phyloP scores from a whole-genome alignment of 2,888 invertebrate species.

The Cerastis leucographa region DNA sequence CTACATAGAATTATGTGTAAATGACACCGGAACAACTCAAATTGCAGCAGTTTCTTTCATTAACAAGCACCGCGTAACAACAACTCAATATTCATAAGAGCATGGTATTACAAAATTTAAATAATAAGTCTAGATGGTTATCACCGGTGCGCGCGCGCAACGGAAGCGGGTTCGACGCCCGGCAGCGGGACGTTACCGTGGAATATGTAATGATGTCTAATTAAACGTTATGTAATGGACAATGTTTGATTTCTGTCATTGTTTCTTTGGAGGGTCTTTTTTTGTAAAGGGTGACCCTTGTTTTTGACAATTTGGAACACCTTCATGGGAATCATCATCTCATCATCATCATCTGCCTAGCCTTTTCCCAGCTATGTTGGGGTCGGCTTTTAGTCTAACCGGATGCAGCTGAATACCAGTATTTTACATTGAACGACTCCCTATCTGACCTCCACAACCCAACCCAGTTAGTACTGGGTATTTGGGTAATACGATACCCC shows the following conservation, averaged over 20 bases:
- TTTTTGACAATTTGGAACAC: neutral
- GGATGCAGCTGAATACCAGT: no score
- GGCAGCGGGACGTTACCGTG: conserved; percentile 80
- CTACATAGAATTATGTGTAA: conserved; percentile 18
- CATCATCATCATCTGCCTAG: no score
- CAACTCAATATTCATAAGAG: conserved; percentile 54
- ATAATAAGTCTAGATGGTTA: conserved; percentile 73
- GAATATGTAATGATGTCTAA: conserved; percentile 80
- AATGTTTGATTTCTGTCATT: conserved; percentile 57
- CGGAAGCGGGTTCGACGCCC: conserved; percentile 87
- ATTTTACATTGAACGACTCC: no score
- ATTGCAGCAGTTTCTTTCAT: conserved; percentile 27
- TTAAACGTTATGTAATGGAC: conserved; percentile 71
- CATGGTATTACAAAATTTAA: conserved; percentile 63
- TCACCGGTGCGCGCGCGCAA: conserved; percentile 69
- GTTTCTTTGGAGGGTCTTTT: neutral
- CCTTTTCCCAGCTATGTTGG: no score
- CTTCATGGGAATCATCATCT: neutral
- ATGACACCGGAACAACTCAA: conserved; percentile 41
- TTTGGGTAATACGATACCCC: no score
- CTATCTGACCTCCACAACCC: no score
- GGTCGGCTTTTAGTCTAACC: no score
- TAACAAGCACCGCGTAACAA: conserved; percentile 42
- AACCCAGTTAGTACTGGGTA: no score
- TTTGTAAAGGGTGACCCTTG: neutral